Evolutionary conservation across 2,797 vertebrate genomes (phyloP), one percentile per base, ranked within the genome.

Genomic region (Nannoperca obscura): DNA sequence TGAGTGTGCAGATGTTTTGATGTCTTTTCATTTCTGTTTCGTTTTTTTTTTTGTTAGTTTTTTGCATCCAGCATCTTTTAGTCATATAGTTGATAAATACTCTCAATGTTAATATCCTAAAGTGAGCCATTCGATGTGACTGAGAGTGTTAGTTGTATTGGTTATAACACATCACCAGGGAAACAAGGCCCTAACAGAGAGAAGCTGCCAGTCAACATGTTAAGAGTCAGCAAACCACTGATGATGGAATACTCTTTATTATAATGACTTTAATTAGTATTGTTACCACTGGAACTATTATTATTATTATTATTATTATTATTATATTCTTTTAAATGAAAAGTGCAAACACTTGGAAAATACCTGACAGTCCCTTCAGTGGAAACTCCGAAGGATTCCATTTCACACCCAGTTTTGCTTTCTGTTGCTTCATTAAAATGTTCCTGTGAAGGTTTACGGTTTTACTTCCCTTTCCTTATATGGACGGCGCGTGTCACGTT

Each of bases 391-490:
- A 76, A 36, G 76, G 24, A 46, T 58, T 86, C 38, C 22, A 32
- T 34, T 0, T 0, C 1, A 1, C 7, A 14, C 0, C 0, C 4
- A 24, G 24, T 84, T 91, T 92, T 86, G 47, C 71, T 92, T 91
- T 90, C 84, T 83, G 40, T 75, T 70, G 4, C 0, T 32, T 24
- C 3, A 13, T 27, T 27, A 27, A 27, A 27, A 27, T 27, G 24
- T 27, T 27, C 24, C 24, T 1, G 24, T 27, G 24, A 27, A 27
- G 24, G 24, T 27, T 27, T 2, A 27, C 24, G 24, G 17, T 42
- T 50, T 81, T 13, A 10, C 27, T 79, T 86, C 69, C 38, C 0
- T 38, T 42, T 80, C 87, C 76, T 49, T 63, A 65, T 60, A 62
- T 49, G 81, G 90, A 8, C 6, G 0, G 3, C 34, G 0, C 32